Evolutionary conservation across 2,888 invertebrate species (phyloP).

Genomic region (Liodrosophila aerea): DNA sequence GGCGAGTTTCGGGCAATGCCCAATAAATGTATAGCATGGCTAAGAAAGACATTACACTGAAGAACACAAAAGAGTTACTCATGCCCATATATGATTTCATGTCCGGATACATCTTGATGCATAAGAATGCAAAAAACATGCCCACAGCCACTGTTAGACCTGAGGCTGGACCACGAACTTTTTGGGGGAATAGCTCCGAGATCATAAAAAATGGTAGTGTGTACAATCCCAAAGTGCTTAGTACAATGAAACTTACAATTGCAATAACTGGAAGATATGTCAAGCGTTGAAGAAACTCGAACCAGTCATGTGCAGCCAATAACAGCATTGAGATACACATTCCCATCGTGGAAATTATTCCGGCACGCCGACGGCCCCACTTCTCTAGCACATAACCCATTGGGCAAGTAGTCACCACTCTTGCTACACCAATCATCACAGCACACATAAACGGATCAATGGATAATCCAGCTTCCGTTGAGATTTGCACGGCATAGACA

Average conservation of each 20-base stretch:
- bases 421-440: constrained; percentile 86
- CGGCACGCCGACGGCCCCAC: constrained; percentile 86
- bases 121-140: constrained; percentile 86
- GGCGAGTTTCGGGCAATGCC: constrained; percentile 87
- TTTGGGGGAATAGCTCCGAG: constrained; percentile 87
- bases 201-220: constrained; percentile 90
- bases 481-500: constrained; percentile 88
- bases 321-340: constrained; percentile 85
- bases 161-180: constrained; percentile 86
- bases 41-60: constrained; percentile 84
- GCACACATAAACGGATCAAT: constrained; percentile 87
- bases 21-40: constrained; percentile 85
- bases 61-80: constrained; percentile 86
- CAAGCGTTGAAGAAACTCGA: constrained; percentile 53
- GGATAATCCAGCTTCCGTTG: constrained; percentile 85
- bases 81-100: constrained; percentile 85
- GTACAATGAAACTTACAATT: constrained; percentile 82
- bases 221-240: constrained; percentile 83
- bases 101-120: constrained; percentile 87
- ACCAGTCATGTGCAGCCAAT: constrained; percentile 83
- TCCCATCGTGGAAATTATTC: constrained; percentile 86
- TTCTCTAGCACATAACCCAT: constrained; percentile 86
- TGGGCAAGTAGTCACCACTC: constrained; percentile 85
- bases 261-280: constrained; percentile 76
- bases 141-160: constrained; percentile 87